These are phyloP conservation scores for Psilopsiagon aymara DNA, from an alignment of 2,113 vertebrate species.

Conservation along the genomic window DNA sequence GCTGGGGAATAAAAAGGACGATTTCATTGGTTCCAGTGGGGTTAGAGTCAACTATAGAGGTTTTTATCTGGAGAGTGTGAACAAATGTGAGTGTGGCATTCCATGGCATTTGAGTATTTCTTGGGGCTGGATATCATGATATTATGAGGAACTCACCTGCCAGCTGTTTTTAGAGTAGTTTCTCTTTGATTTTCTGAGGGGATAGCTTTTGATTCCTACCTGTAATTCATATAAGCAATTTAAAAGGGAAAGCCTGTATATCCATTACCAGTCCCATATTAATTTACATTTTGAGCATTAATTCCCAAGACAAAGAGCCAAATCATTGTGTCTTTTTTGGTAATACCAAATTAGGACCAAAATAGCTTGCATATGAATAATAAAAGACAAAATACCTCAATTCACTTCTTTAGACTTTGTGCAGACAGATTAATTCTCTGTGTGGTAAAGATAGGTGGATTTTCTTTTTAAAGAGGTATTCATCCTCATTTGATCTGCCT, in stretches of 20 bases:
- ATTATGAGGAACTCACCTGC: not conserved
- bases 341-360: not conserved
- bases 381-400: not conserved
- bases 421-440: not conserved
- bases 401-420: not conserved
- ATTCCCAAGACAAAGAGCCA: not conserved
- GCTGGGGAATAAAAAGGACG: not conserved
- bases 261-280: not conserved
- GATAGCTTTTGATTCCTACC: not conserved
- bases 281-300: not conserved
- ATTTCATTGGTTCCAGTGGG: not conserved
- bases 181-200: not conserved
- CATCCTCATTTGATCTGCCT: conserved; percentile 58
- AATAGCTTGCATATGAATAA: not conserved
- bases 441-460: not conserved
- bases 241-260: not conserved
- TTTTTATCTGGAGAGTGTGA: not conserved
- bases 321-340: not conserved
- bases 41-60: not conserved
- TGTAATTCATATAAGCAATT: not conserved
- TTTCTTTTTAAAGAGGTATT: conserved; percentile 13
- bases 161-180: not conserved
- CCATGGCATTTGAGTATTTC: not conserved
- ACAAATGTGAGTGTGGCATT: not conserved
- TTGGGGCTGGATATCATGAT: not conserved